Percentiles rank a stretch among this genome's conserved stretches.
Conservation (phyloP, 2,888 invertebrate species). For the Aproaerema taeniolella region DNA sequence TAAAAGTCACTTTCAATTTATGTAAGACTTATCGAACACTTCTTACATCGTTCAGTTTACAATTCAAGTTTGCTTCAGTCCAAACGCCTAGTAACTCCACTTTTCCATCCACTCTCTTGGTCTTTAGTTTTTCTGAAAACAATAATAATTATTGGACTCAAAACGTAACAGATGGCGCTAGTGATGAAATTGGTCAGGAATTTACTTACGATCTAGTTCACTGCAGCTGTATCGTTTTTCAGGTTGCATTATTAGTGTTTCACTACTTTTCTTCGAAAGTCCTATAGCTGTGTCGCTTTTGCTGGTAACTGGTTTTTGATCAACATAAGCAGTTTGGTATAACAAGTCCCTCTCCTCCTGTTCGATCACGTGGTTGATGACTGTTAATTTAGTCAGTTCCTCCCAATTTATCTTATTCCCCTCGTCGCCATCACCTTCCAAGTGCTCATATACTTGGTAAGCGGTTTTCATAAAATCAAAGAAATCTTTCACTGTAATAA, state of each 20-base stretch:
- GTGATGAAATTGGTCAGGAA: background rate
- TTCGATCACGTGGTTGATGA: slow-evolving; percentile 66
- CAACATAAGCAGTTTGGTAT: slow-evolving; percentile 42
- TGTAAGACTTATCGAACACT: too few species aligned
- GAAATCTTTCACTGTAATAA: slow-evolving; percentile 83
- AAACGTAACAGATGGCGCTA: background rate
- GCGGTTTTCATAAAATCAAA: slow-evolving; percentile 85
- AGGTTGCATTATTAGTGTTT: slow-evolving; percentile 28
- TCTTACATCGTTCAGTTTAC: slow-evolving; percentile 69
- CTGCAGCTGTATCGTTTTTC: slow-evolving; percentile 57
- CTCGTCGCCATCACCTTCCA: slow-evolving; percentile 62
- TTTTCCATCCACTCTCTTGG: slow-evolving; percentile 46
- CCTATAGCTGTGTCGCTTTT: slow-evolving; percentile 51
- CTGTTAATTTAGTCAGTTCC: slow-evolving; percentile 66
- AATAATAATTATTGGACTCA: background rate
- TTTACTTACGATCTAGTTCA: slow-evolving; percentile 52
- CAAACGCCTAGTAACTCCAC: slow-evolving; percentile 70
- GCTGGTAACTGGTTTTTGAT: slow-evolving; percentile 49
- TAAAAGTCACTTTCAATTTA: too few species aligned
- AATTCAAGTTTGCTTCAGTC: slow-evolving; percentile 70
- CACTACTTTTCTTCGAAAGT: background rate
- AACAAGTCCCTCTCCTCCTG: slow-evolving; percentile 66
- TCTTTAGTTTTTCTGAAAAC: slow-evolving; percentile 39
- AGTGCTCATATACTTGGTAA: slow-evolving; percentile 79
- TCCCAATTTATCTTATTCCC: slow-evolving; percentile 70